Evolutionary conservation across 2,113 vertebrate genomes (phyloP), one percentile per base, ranked within the genome.

Genomic region (Monopterus albus): DNA sequence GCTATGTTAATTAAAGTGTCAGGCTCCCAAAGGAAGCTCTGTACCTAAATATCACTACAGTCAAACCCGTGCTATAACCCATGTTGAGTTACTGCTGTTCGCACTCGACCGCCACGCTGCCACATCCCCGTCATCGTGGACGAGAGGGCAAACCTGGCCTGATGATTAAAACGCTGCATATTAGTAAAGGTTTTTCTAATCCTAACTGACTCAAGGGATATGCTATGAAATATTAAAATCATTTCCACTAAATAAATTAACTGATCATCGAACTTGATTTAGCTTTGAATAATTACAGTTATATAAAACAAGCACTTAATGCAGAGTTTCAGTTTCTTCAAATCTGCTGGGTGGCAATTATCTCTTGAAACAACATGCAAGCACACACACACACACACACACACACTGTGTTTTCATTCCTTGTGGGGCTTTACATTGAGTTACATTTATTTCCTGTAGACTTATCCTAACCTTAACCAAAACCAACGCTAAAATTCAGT

Each of bases 1-100:
- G 85, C 87, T 89, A 91, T 93, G 93, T 74, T 93, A 93, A 93
- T 92, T 89, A 91, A 88, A 85, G 77, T 61, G 72, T 65, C 75
- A 58, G 75, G 83, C 80, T 89, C 91, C 88, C 86, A 70, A 78
- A 89, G 88, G 91, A 92, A 90, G 85, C 81, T 53, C 76, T 78
- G 83, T 69, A 85, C 86, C 87, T 91, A 91, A 92, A 93, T 90
- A 92, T 92, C 90, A 88, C 80, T 61, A 73, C 89, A 77, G 89
- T 91, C 89, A 75, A 39, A 72, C 80, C 75, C 46, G n/a, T 46
- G 68, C 78, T 77, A 79, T 90, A 83, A 85, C 89, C 84, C 87
- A 72, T 20, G 39, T 53, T 75, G 72, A 88, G 91, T 75, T 80
- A 77, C 65, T 67, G 84, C 78, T 51, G 55, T 91, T 90, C 86